Base-by-base conservation (phyloP, 2,113 vertebrate genomes). In the Oenanthe melanoleuca region DNA sequence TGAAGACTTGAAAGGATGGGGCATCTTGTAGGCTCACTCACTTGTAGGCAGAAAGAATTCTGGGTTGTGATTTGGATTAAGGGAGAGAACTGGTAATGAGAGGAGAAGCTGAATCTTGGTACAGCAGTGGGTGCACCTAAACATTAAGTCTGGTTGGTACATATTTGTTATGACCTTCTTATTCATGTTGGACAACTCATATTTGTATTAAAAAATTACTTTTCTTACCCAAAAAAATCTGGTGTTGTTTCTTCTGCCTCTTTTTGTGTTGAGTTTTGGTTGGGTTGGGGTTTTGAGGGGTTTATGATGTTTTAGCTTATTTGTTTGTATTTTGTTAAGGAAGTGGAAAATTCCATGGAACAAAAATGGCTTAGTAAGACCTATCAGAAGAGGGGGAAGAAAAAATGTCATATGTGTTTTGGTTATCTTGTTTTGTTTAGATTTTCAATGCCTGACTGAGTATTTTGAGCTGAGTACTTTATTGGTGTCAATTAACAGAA, bases 391-490 rank as follows among this genome's bases (percentile, higher is more conserved):
- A 28, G 4, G 6, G 3, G 3, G 19, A 15, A 18, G 20, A 4
- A 21, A 50, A 40, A 47, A 75, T 37, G 5, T 63, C 2, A 3
- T 17, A 8, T 34, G 26, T 80, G 8, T 50, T 93, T 63, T 28
- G 34, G 21, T 63, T 89, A 33, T 77, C 26, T 77, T 80, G 31
- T 61, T 90, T 56, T 57, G 26, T 50, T 63, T 66, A 31, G 20
- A 57, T 63, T 85, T 91, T 67, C 49, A 45, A 57, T 55, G 22
- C 33, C 14, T 61, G 34, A 61, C n/a, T 72, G 15, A 57, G 14
- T 92, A 37, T 80, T 95, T 77, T 91, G 59, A 63, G 20, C 38
- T 72, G 23, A 82, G 18, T 65, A 59, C 24, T 59, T 87, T 12
- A 31, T 65, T 72, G 17, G 40, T 86, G n/a, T 57, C 24, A n/a